Evolutionary conservation across 1,140 invertebrate species (phyloP).

Genomic region (Ceratoteleas bidentatus): DNA sequence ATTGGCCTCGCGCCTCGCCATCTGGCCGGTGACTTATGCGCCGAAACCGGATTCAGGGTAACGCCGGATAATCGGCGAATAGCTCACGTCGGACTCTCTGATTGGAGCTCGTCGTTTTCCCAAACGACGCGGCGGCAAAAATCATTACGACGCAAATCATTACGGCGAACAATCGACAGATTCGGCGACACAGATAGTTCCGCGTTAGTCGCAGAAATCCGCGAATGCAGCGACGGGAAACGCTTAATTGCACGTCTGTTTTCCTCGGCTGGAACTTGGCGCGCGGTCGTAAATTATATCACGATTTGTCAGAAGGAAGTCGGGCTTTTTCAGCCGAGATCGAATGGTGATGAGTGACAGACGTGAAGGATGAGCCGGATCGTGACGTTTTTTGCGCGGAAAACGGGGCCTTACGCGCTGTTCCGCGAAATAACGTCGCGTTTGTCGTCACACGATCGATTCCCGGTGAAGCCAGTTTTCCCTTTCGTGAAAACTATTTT

Average conservation of each 20-base stretch:
- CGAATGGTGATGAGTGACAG: too few relatives aligned
- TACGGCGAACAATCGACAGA: slow-evolving; percentile 21
- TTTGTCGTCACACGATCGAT: too few relatives aligned
- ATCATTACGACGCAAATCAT: slow-evolving; percentile 8
- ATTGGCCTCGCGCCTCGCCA: too few relatives aligned
- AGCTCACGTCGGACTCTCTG: neutral
- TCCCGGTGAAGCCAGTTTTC: too few relatives aligned
- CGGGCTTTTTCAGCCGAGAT: too few relatives aligned
- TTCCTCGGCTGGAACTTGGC: slow-evolving; percentile 17
- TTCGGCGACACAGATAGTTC: slow-evolving; percentile 18
- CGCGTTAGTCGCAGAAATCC: slow-evolving; percentile 17
- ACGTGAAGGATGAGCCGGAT: too few relatives aligned
- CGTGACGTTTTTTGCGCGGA: too few relatives aligned
- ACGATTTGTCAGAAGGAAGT: too few relatives aligned
- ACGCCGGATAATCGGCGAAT: slow-evolving; percentile 2
- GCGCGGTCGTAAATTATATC: slow-evolving; percentile 24
- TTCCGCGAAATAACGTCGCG: too few relatives aligned
- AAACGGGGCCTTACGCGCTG: too few relatives aligned
- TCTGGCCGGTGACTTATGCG: too few relatives aligned
- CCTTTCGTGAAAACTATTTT: slow-evolving; percentile 3
- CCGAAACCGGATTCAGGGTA: too few relatives aligned
- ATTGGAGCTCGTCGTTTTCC: slow-evolving; percentile 2
- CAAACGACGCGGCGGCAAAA: slow-evolving; percentile 15
- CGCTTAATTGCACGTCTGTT: slow-evolving; percentile 35
- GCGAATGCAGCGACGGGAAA: slow-evolving; percentile 30